A percentile compares a stretch with the other conserved stretches of the same genome.
Conservation (phyloP, 2,888 invertebrate species). For the Apamea epomidion region DNA sequence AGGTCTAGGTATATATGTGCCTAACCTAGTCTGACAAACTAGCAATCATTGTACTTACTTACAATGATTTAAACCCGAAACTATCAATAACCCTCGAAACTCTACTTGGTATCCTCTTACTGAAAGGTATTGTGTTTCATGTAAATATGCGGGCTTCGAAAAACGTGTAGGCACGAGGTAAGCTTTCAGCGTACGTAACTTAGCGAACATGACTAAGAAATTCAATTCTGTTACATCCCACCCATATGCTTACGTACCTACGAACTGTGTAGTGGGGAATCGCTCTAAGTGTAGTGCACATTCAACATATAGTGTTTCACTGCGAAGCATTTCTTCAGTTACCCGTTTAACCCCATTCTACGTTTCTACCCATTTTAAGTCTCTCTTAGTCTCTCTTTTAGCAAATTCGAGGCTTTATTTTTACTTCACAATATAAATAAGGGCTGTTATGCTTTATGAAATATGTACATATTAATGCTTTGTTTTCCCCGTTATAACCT, state of each 20-base stretch:
- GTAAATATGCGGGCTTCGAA: conserved; percentile 62
- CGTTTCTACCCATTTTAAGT: conserved; percentile 12
- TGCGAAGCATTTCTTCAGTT: conserved; percentile 46
- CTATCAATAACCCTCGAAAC: conserved; percentile 59
- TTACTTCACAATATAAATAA: conserved; percentile 49
- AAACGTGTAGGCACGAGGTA: conserved; percentile 53
- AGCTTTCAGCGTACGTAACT: conserved; percentile 53
- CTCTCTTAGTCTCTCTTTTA: conserved; percentile 6
- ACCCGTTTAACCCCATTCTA: conserved; percentile 36
- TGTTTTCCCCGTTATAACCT: conserved; percentile 53
- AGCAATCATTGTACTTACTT: not conserved
- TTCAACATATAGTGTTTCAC: conserved; percentile 55
- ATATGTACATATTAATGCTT: conserved; percentile 61
- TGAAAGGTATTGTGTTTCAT: conserved; percentile 65
- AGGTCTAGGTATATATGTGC: not conserved
- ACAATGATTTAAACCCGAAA: conserved; percentile 39
- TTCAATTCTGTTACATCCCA: conserved; percentile 71
- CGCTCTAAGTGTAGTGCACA: conserved; percentile 47
- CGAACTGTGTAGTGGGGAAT: conserved; percentile 40
- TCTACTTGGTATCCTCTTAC: conserved; percentile 59
- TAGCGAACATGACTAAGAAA: conserved; percentile 75
- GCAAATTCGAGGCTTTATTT: conserved; percentile 40
- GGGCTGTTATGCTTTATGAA: conserved; percentile 49
- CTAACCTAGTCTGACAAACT: conserved; percentile 1
- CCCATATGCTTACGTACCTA: conserved; percentile 20